Conservation (phyloP, 2,888 invertebrate species). For the Cryptocheilus praepositus region DNA sequence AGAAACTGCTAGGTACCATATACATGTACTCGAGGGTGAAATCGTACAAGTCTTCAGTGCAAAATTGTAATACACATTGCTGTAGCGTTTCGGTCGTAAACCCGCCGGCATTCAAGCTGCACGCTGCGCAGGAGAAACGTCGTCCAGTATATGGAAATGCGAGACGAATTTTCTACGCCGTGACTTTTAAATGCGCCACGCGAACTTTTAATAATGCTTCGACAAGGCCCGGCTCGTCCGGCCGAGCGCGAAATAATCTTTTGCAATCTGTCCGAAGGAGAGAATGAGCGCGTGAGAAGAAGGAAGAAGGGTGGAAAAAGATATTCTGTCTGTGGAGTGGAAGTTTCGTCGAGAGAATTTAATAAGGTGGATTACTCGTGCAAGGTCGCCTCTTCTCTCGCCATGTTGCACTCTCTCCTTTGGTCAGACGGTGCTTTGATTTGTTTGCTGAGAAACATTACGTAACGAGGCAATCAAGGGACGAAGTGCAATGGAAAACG, state of each 20-base stretch:
- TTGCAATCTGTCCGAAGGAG: not conserved
- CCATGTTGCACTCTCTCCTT: not conserved
- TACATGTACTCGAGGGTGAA: too few relatives aligned
- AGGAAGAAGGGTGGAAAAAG: not conserved
- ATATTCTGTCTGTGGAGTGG: not conserved
- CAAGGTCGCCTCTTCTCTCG: too few relatives aligned
- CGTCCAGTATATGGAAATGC: slow-evolving; percentile 1
- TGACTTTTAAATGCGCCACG: slow-evolving; percentile 6
- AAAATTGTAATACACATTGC: too few relatives aligned
- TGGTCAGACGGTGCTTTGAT: not conserved
- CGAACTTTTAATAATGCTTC: slow-evolving; percentile 37
- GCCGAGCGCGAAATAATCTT: slow-evolving; percentile 1
- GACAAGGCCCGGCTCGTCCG: not conserved
- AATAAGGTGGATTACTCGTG: not conserved
- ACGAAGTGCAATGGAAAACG: not conserved
- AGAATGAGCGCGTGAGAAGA: not conserved
- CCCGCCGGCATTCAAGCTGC: too few relatives aligned
- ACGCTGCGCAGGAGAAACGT: too few relatives aligned
- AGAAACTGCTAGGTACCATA: too few relatives aligned
- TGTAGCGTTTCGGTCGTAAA: too few relatives aligned
- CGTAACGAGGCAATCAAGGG: not conserved
- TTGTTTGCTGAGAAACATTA: not conserved
- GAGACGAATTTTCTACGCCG: slow-evolving; percentile 23
- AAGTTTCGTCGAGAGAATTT: not conserved
- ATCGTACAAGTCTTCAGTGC: too few relatives aligned